phyloP scores from a whole-genome alignment of 2,797 vertebrate species.

The Micropoecilia bifurca region DNA sequence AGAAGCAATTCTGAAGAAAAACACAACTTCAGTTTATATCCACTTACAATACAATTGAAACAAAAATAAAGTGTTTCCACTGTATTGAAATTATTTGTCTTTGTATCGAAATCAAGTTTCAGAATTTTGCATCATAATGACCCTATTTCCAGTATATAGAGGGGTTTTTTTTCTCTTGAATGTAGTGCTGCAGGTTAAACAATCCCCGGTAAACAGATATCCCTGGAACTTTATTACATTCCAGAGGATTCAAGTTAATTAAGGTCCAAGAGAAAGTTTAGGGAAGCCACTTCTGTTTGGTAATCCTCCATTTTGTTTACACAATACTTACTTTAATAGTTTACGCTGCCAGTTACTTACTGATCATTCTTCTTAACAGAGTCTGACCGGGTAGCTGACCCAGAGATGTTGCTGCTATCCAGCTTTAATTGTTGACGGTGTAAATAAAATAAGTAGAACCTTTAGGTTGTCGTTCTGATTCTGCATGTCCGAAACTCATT shows the following conservation, averaged over 20 bases:
- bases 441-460: no score
- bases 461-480: no score
- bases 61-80: not conserved
- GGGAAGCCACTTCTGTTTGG: not conserved
- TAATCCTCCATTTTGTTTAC: not conserved
- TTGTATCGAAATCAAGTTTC: not conserved
- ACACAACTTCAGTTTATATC: not conserved
- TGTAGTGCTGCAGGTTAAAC: not conserved
- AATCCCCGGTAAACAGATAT: not conserved
- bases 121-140: not conserved
- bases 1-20: not conserved
- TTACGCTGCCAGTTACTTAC: no score
- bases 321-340: not conserved
- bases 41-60: not conserved
- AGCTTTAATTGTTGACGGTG: no score
- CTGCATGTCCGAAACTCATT: no score
- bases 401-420: no score
- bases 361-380: no score
- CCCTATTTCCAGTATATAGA: no score
- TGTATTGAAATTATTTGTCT: not conserved
- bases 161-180: no score
- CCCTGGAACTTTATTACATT: not conserved
- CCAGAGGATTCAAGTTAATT: not conserved
- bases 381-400: no score
- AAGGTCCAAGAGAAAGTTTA: not conserved